Conservation (phyloP, 2,113 vertebrate genomes). For the Columba livia region DNA sequence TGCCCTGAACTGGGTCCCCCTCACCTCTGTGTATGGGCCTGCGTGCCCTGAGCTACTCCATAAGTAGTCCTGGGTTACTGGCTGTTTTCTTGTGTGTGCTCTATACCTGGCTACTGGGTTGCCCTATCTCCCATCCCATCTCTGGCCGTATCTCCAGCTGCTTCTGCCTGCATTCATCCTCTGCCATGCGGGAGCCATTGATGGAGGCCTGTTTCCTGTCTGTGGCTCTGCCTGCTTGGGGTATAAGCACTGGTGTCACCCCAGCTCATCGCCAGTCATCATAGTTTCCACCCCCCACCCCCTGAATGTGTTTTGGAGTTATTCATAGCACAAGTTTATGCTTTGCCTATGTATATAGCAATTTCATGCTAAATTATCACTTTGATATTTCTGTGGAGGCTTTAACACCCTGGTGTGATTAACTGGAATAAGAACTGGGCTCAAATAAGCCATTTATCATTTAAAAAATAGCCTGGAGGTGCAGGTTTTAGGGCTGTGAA, state of each 20-base stretch:
- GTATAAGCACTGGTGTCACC: accelerated
- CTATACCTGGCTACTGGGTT: neutral
- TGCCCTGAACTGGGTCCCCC: neutral
- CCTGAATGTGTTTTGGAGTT: neutral
- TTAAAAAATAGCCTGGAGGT: neutral
- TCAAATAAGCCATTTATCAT: neutral
- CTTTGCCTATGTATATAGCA: neutral
- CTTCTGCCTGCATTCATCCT: neutral
- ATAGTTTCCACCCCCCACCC: too few relatives aligned
- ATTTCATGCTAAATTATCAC: neutral
- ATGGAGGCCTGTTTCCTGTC: neutral
- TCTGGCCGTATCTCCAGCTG: neutral
- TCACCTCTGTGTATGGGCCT: too few relatives aligned
- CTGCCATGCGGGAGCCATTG: accelerated
- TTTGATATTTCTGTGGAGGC: neutral
- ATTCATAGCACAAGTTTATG: neutral
- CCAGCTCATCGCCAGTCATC: neutral
- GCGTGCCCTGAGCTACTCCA: neutral
- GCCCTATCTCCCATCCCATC: neutral
- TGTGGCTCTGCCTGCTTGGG: accelerated
- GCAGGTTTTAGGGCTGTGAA: neutral
- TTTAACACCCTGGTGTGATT: neutral
- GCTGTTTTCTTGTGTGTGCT: neutral
- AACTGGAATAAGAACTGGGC: neutral
- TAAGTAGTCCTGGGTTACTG: neutral